phyloP scores from a whole-genome alignment of 2,888 invertebrate species.

The Eupsilia transversa region DNA sequence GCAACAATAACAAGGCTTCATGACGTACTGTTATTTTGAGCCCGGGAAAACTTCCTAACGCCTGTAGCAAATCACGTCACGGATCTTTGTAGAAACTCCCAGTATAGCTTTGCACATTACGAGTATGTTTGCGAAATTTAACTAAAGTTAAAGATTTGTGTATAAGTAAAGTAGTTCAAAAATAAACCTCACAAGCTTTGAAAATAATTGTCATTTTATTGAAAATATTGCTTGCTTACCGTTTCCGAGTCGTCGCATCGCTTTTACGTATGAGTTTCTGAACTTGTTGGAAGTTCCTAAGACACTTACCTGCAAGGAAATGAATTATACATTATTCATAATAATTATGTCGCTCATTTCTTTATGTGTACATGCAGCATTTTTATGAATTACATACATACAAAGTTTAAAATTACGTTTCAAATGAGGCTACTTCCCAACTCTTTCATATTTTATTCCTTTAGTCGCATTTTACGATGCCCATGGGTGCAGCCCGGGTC shows the following conservation, averaged over 20 bases:
- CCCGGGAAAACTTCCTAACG: conserved; percentile 15
- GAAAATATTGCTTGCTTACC: conserved; percentile 59
- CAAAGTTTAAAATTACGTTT: not conserved
- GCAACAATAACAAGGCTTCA: conserved; percentile 17
- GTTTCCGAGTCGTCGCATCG: conserved; percentile 41
- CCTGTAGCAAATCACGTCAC: conserved; percentile 6
- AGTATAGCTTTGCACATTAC: conserved; percentile 8
- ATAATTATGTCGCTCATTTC: conserved; percentile 12
- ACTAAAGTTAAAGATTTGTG: conserved; percentile 12
- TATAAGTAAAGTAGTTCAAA: not conserved
- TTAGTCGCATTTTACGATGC: not conserved
- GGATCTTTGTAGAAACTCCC: conserved; percentile 15
- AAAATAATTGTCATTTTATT: conserved; percentile 28
- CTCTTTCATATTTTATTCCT: not conserved
- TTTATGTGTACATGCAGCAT: not conserved
- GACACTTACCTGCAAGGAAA: conserved; percentile 68
- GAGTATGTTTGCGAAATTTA: conserved; percentile 21
- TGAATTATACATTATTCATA: conserved; percentile 32
- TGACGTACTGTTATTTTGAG: conserved; percentile 14
- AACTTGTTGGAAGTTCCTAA: conserved; percentile 37
- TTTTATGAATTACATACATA: not conserved
- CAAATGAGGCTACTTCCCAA: not conserved
- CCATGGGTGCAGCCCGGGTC: not conserved
- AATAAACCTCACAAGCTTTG: conserved; percentile 26
- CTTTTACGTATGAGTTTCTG: conserved; percentile 42